Conservation (phyloP, 2,888 invertebrate genomes). For the Zygothrica quintamaculata region DNA sequence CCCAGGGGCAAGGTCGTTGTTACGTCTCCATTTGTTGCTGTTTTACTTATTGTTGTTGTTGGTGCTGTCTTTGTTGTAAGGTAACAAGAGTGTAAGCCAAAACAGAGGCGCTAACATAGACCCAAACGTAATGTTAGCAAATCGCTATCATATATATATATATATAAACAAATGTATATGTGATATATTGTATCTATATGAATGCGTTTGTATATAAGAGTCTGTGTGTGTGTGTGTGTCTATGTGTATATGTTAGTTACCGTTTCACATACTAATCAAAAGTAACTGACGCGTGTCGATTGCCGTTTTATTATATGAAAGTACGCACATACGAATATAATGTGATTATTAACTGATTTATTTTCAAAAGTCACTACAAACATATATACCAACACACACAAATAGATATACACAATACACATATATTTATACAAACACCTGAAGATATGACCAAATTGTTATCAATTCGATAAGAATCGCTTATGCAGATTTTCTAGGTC, state of each 20-base stretch:
- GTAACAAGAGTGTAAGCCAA: constrained; percentile 13
- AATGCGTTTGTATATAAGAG: constrained; percentile 13
- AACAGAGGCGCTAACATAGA: constrained; percentile 4
- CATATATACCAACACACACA: constrained; percentile 4
- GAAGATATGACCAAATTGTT: constrained; percentile 23
- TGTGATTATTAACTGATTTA: constrained; percentile 38
- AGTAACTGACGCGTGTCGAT: constrained; percentile 68
- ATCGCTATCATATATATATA: background rate
- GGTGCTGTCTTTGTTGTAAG: constrained; percentile 2
- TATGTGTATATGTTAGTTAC: constrained; percentile 13
- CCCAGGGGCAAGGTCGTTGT: constrained; percentile 33
- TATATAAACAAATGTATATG: background rate
- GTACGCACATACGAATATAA: constrained; percentile 15
- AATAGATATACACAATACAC: constrained; percentile 1
- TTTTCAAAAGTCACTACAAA: constrained; percentile 34
- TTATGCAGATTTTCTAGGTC: constrained; percentile 6
- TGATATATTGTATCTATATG: constrained; percentile 23
- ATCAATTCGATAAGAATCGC: constrained; percentile 45
- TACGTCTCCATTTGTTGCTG: constrained; percentile 2
- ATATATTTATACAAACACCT: background rate
- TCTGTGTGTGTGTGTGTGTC: constrained; percentile 27
- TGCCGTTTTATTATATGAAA: constrained; percentile 34
- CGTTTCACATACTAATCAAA: constrained; percentile 63
- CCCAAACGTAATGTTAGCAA: constrained; percentile 19
- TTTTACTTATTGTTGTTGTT: constrained; percentile 3